These are phyloP conservation scores for Okapia johnstoni DNA, from an alignment of 2,113 vertebrate genomes.

Conservation along the genomic window DNA sequence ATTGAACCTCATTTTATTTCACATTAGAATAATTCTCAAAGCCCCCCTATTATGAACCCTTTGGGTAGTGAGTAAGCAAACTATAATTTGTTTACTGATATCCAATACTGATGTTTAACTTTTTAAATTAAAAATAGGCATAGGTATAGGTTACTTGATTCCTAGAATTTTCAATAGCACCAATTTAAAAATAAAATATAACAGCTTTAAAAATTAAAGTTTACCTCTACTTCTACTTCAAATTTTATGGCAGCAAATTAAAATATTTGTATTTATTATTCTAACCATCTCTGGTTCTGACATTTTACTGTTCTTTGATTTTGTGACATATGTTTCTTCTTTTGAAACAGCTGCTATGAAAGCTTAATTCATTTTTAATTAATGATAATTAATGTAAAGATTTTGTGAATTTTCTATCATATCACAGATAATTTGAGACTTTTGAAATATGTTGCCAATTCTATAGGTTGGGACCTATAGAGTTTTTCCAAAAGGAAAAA, in stretches of 20 bases:
- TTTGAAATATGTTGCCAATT: not conserved
- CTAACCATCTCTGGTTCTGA: not conserved
- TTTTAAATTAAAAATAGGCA: not conserved
- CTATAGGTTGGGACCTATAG: not conserved
- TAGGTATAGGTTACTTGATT: not conserved
- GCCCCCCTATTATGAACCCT: not conserved
- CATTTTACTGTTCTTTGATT: constrained; percentile 18
- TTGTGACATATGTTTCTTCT: constrained; percentile 41
- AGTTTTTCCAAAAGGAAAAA: not conserved
- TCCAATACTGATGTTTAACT: not conserved
- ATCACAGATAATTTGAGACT: not conserved
- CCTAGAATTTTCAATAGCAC: not conserved
- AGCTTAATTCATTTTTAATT: constrained; percentile 38
- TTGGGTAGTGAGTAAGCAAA: not conserved
- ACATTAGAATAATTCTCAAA: not conserved
- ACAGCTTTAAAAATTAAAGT: not conserved
- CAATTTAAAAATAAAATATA: not conserved
- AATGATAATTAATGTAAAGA: constrained; percentile 35
- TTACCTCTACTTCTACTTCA: not conserved
- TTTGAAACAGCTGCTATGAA: constrained; percentile 27
- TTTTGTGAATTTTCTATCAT: constrained; percentile 8
- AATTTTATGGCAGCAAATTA: constrained; percentile 17
- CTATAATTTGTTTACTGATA: not conserved
- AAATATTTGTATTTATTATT: not conserved
- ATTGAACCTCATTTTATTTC: not conserved